phyloP scores from a whole-genome alignment of 2,888 invertebrate genomes.

The Diarsia rubi region DNA sequence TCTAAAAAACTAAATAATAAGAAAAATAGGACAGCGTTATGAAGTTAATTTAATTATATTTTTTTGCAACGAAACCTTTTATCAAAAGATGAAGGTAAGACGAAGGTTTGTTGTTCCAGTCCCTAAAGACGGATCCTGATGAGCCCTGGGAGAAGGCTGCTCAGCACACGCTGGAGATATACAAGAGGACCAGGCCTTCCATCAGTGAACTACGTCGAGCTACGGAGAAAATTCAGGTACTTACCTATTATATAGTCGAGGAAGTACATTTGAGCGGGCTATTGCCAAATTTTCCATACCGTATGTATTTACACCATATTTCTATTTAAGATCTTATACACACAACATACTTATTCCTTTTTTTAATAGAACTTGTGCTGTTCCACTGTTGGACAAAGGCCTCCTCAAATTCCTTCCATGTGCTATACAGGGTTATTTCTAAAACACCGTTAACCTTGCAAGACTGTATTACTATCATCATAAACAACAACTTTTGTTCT shows the following conservation, averaged over 20 bases:
- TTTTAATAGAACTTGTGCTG: too few relatives aligned
- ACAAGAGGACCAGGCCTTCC: slow-evolving; percentile 84
- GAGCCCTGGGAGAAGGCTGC: slow-evolving; percentile 87
- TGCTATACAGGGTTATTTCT: too few relatives aligned
- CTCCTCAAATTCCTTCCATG: too few relatives aligned
- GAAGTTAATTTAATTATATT: too few relatives aligned
- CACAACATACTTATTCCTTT: neutral
- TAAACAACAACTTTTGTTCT: too few relatives aligned
- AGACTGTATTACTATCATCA: too few relatives aligned
- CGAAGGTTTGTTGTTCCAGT: slow-evolving; percentile 64
- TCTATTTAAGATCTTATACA: neutral
- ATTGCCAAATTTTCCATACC: neutral
- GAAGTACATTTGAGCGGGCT: neutral
- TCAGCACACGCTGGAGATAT: slow-evolving; percentile 81
- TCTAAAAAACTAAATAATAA: too few relatives aligned
- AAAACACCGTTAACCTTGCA: too few relatives aligned
- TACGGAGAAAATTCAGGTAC: slow-evolving; percentile 83
- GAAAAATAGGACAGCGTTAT: too few relatives aligned
- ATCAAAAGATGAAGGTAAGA: too few relatives aligned
- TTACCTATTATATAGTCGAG: neutral
- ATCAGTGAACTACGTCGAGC: slow-evolving; percentile 80
- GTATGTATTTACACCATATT: neutral
- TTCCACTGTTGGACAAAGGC: too few relatives aligned
- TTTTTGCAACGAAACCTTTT: too few relatives aligned
- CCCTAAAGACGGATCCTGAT: slow-evolving; percentile 72